A percentile compares a stretch with the other conserved stretches of the same genome.
Evolutionary conservation across 2,113 vertebrate genomes (phyloP).

Genomic region (Eurystomus gularis): DNA sequence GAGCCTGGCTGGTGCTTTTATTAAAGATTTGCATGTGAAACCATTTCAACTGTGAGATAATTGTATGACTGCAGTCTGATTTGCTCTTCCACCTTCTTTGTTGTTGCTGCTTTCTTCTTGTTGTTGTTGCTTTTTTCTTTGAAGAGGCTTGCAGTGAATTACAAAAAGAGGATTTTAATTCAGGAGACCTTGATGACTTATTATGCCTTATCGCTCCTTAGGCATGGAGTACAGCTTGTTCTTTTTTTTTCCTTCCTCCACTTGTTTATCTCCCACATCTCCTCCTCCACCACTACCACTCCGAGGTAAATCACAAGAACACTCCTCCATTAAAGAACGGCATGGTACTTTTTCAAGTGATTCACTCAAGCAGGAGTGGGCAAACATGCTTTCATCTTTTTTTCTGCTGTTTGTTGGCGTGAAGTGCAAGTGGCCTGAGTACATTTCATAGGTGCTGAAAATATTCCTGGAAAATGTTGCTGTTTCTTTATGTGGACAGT

Average conservation of each 20-base stretch:
- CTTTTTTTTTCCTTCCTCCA: slow-evolving; percentile 11
- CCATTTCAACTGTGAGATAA: slow-evolving; percentile 39
- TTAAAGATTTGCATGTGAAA: background rate
- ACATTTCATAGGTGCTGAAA: background rate
- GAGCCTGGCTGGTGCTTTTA: background rate
- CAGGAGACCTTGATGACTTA: slow-evolving; percentile 49
- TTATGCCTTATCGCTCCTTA: slow-evolving; percentile 35
- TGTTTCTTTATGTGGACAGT: background rate
- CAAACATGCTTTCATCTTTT: slow-evolving; percentile 49
- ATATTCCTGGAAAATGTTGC: background rate
- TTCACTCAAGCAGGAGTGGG: slow-evolving; percentile 48
- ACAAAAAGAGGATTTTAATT: slow-evolving; percentile 57
- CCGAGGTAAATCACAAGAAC: slow-evolving; percentile 45
- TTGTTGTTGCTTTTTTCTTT: slow-evolving; percentile 25
- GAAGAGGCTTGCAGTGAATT: slow-evolving; percentile 54
- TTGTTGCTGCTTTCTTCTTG: background rate
- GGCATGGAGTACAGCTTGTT: slow-evolving; percentile 21
- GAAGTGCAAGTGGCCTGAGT: background rate
- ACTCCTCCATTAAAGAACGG: slow-evolving; percentile 53
- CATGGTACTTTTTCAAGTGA: slow-evolving; percentile 62
- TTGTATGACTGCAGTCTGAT: background rate
- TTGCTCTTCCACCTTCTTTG: slow-evolving; percentile 11
- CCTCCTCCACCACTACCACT: slow-evolving; percentile 46
- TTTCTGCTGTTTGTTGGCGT: slow-evolving; percentile 10
- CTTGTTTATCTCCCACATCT: slow-evolving; percentile 64